Evolutionary conservation across 1,140 invertebrate genomes (phyloP).

Genomic region (Thalassaphorura encarpata): DNA sequence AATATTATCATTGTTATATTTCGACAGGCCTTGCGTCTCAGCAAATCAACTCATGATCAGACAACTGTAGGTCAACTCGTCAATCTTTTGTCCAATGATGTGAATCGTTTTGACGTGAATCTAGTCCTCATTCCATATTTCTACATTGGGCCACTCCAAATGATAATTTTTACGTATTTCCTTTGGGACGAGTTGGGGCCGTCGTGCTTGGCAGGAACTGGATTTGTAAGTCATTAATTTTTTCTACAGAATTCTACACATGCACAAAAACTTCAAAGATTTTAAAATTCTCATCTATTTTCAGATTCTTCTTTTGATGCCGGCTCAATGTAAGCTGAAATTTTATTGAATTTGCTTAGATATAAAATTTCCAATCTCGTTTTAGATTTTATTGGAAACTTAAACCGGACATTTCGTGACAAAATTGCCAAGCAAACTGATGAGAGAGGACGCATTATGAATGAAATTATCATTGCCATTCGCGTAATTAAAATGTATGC

Average conservation of each 20-base stretch:
- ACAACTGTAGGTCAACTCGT: constrained; percentile 47
- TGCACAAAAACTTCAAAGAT: no score
- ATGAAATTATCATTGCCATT: constrained; percentile 77
- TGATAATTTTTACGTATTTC: constrained; percentile 40
- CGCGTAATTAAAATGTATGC: constrained; percentile 70
- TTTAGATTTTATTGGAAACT: constrained; percentile 57
- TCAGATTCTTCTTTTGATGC: constrained; percentile 41
- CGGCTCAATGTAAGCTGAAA: constrained; percentile 40
- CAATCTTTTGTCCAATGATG: constrained; percentile 46
- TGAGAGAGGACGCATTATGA: constrained; percentile 73
- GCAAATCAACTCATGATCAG: constrained; percentile 38
- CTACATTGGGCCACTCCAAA: constrained; percentile 41
- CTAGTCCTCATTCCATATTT: constrained; percentile 41
- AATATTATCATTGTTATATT: no score
- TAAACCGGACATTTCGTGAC: constrained; percentile 53
- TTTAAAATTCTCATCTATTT: no score
- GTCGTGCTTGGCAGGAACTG: constrained; percentile 39
- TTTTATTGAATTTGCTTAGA: no score
- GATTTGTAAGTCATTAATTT: no score
- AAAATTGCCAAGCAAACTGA: constrained; percentile 66
- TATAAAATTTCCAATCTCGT: no score
- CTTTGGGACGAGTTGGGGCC: constrained; percentile 40
- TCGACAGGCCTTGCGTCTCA: constrained; percentile 21
- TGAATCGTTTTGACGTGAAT: constrained; percentile 44
- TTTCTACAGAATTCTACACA: no score